These are phyloP conservation scores for human (Homo sapiens) DNA, from an alignment of 2,113 vertebrate genomes.

Conservation along the genomic window GRCh38 chr17:42257501-42258000, in stretches of 20 bases:
- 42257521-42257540: conserved; percentile 63
- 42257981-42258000: conserved; percentile 29
- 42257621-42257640: conserved; percentile 56
- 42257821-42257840: background rate
- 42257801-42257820: background rate
- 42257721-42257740: background rate
- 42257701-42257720: background rate
- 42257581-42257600: conserved; percentile 67
- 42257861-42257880: background rate
- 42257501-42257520: background rate
- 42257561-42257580: conserved; percentile 63
- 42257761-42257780: background rate
- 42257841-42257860: conserved; percentile 12
- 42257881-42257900: background rate
- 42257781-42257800: conserved; percentile 35
- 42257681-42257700: background rate
- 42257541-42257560: conserved; percentile 55
- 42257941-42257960: too few relatives aligned
- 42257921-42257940: background rate
- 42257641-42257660: conserved; percentile 66
- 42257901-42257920: background rate
- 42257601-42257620: background rate
- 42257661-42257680: conserved; percentile 5
- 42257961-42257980: background rate
- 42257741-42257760: background rate